These are phyloP conservation scores for Drosophila pachea DNA, from an alignment of 1,140 invertebrate genomes.

Conservation along the genomic window DNA sequence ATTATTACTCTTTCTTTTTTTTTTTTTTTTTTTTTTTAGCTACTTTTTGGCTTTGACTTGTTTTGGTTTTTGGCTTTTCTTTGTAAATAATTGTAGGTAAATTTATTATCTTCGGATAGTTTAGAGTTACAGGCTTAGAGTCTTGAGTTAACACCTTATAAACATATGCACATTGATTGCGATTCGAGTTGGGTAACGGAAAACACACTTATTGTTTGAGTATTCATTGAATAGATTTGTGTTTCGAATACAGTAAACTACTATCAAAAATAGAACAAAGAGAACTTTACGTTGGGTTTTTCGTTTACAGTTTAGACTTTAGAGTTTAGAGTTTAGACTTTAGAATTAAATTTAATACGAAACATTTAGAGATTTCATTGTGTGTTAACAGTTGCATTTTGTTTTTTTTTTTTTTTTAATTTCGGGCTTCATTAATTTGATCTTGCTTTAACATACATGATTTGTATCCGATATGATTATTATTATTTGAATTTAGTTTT, in stretches of 20 bases:
- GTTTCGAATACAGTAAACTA: slow-evolving; percentile 53
- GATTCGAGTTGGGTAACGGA: slow-evolving; percentile 33
- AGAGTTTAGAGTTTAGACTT: too few species aligned
- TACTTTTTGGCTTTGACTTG: background rate
- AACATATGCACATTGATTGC: slow-evolving; percentile 52
- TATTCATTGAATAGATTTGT: slow-evolving; percentile 26
- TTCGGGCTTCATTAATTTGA: background rate
- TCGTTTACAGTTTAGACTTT: background rate
- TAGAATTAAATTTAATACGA: background rate
- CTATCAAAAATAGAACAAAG: slow-evolving; percentile 74
- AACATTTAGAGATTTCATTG: too few species aligned
- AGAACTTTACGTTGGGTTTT: slow-evolving; percentile 41
- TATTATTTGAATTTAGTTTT: slow-evolving; percentile 21
- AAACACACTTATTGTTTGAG: slow-evolving; percentile 24
- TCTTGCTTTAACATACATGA: background rate
- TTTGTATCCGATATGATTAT: slow-evolving; percentile 3
- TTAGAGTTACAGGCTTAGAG: slow-evolving; percentile 20
- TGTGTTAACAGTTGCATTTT: too few species aligned
- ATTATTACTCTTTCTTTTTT: slow-evolving; percentile 1
- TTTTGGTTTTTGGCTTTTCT: background rate
- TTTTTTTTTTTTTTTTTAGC: background rate
- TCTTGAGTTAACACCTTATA: slow-evolving; percentile 22
- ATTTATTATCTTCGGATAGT: slow-evolving; percentile 22
- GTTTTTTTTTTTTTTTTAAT: background rate
- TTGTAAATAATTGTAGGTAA: slow-evolving; percentile 27